phyloP scores from a whole-genome alignment of 2,113 vertebrate species.

The Chaetops frenatus region DNA sequence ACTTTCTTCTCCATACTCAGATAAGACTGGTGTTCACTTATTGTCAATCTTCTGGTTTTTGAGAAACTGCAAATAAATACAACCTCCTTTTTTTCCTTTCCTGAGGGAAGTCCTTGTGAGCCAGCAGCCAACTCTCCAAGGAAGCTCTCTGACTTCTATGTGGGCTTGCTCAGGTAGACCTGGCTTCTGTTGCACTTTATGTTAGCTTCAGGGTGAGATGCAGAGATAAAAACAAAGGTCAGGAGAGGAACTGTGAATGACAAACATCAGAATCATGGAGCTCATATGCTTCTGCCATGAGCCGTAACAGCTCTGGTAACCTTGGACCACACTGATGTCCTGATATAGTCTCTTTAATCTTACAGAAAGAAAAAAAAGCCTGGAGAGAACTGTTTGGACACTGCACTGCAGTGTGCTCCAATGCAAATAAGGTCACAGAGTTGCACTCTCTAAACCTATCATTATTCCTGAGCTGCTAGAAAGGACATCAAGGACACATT shows the following conservation, averaged over 20 bases:
- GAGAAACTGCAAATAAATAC: not conserved
- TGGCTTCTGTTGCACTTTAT: not conserved
- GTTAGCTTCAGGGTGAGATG: constrained; percentile 13
- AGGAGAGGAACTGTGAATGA: not conserved
- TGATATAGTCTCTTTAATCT: not conserved
- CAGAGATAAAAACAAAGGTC: constrained; percentile 33
- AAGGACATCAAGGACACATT: not conserved
- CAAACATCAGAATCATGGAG: not conserved
- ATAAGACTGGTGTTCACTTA: not conserved
- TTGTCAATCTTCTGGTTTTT: not conserved
- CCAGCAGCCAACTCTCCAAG: rapidly evolving
- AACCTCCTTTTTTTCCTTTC: not conserved
- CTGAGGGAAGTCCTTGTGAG: not conserved
- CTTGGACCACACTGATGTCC: not conserved
- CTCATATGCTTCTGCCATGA: not conserved
- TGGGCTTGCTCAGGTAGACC: not conserved
- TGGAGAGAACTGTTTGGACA: not conserved
- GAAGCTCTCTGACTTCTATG: not conserved
- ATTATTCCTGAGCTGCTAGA: not conserved
- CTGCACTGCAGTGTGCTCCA: not conserved
- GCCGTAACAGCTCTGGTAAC: not conserved
- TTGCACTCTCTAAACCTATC: not conserved
- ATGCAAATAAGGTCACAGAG: not conserved
- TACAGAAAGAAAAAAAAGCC: not conserved
- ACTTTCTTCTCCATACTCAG: not conserved